These are phyloP conservation scores for Platycercus adscitus DNA, from an alignment of 2,113 vertebrate genomes.

Conservation along the genomic window DNA sequence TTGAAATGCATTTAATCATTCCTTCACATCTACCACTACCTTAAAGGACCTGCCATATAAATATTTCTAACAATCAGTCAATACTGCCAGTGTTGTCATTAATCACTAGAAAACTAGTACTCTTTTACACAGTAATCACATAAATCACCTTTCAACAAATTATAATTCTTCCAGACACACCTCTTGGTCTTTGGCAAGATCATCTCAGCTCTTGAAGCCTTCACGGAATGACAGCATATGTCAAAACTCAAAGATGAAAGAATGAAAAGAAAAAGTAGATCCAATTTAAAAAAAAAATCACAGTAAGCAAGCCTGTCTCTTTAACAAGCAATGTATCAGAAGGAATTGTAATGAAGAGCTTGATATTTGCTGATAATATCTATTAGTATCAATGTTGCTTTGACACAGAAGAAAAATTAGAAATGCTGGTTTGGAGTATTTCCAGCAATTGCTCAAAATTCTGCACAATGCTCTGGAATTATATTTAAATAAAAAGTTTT, in stretches of 20 bases:
- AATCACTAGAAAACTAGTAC: conserved; percentile 72
- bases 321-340: neutral
- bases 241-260: conserved; percentile 52
- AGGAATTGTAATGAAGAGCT: neutral
- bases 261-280: conserved; percentile 24
- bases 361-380: neutral
- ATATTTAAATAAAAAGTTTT: neutral
- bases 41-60: conserved; percentile 71
- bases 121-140: conserved; percentile 72
- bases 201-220: conserved; percentile 41
- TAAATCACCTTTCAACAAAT: conserved; percentile 71
- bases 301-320: neutral
- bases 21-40: conserved; percentile 20
- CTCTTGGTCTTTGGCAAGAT: conserved; percentile 75
- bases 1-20: conserved; percentile 48
- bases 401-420: neutral
- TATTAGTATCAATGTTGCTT: neutral
- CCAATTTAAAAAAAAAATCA: neutral
- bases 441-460: conserved; percentile 11
- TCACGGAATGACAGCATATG: conserved; percentile 19
- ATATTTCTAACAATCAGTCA: conserved; percentile 78
- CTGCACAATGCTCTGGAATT: neutral
- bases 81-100: conserved; percentile 67
- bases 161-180: conserved; percentile 73
- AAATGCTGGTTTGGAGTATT: neutral